Conservation (phyloP, 2,113 vertebrate genomes). For the rabbit (Oryctolagus cuniculus) region mOryCun1.1 NC_091439.1:77075001-77075500, state of each 20-base stretch:
- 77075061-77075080: neutral
- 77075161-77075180: conserved; percentile 3
- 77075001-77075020: conserved; percentile 57
- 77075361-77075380: conserved; percentile 30
- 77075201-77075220: neutral
- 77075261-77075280: neutral
- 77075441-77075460: conserved; percentile 15
- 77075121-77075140: neutral
- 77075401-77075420: neutral
- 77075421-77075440: conserved; percentile 13
- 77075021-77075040: conserved; percentile 29
- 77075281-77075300: neutral
- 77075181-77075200: neutral
- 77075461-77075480: conserved; percentile 28
- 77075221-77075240: neutral
- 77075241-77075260: neutral
- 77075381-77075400: neutral
- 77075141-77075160: conserved; percentile 13
- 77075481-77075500: conserved; percentile 59
- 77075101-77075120: neutral
- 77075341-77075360: neutral
- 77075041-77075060: neutral
- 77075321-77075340: conserved; percentile 30
- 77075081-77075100: neutral
- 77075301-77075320: neutral